Conservation (phyloP, 2,888 invertebrate genomes). For the Lasioglossum figueresi region DNA sequence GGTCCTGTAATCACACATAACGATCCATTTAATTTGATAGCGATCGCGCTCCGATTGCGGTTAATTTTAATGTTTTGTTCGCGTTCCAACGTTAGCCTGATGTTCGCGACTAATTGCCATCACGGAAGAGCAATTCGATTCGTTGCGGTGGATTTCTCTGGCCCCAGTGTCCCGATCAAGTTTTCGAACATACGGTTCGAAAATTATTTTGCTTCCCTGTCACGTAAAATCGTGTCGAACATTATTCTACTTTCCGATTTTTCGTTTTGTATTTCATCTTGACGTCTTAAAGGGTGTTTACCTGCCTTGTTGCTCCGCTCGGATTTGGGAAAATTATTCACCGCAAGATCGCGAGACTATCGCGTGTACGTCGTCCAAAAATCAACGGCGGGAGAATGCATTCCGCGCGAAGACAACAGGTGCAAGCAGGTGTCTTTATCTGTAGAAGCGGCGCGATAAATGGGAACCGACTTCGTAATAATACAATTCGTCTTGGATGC, state of each 20-base stretch:
- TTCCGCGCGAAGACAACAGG: conserved; percentile 41
- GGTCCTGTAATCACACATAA: conserved; percentile 36
- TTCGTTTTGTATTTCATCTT: no score
- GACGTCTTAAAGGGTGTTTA: no score
- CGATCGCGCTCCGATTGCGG: conserved; percentile 30
- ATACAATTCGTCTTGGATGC: conserved; percentile 32
- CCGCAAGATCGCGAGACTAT: conserved; percentile 24
- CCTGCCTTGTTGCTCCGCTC: not conserved
- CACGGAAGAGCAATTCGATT: not conserved
- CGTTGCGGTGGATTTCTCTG: not conserved
- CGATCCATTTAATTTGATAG: conserved; percentile 54
- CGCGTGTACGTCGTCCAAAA: conserved; percentile 40
- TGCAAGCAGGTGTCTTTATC: conserved; percentile 46
- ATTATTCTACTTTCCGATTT: no score
- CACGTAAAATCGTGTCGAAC: not conserved
- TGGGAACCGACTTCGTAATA: conserved; percentile 23
- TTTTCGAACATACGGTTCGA: not conserved
- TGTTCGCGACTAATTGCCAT: not conserved
- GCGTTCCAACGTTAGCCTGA: not conserved
- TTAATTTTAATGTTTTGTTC: conserved; percentile 39
- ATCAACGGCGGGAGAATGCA: conserved; percentile 24
- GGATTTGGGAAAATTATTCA: conserved; percentile 23
- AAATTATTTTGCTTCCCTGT: not conserved
- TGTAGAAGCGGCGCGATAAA: conserved; percentile 18
- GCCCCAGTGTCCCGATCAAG: not conserved